Percentiles rank a stretch among this genome's conserved stretches.
Evolutionary conservation across 2,888 invertebrate genomes (phyloP).

Genomic region (Leistus spinibarbis): DNA sequence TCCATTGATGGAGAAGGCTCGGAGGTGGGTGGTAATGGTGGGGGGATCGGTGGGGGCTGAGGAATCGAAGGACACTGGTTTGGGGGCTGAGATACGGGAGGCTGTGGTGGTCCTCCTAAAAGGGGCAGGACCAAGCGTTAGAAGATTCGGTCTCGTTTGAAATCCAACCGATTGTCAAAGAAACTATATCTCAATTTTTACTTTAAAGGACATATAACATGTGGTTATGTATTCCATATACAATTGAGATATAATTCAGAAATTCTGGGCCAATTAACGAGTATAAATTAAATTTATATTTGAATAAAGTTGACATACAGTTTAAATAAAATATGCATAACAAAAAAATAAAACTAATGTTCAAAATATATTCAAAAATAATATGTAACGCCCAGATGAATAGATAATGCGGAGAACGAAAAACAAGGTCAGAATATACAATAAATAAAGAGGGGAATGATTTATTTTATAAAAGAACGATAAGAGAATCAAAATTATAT

Average conservation of each 20-base stretch:
- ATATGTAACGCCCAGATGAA: conserved; percentile 37
- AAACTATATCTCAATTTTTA: not conserved
- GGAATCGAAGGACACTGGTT: conserved; percentile 26
- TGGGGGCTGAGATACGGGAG: conserved; percentile 35
- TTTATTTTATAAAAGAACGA: conserved; percentile 11
- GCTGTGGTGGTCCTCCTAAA: conserved; percentile 28
- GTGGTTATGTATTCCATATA: not conserved
- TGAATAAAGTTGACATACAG: not conserved
- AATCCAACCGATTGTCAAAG: not conserved
- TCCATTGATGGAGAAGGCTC: conserved; percentile 23
- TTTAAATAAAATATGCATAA: not conserved
- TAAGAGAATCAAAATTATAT: conserved; percentile 4
- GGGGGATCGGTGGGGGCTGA: conserved; percentile 25
- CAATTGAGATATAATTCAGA: not conserved
- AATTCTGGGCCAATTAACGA: not conserved
- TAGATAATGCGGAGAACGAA: conserved; percentile 33
- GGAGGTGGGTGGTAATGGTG: conserved; percentile 31
- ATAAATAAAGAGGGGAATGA: conserved; percentile 22
- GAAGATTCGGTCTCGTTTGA: not conserved
- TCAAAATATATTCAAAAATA: conserved; percentile 31
- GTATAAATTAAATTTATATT: not conserved
- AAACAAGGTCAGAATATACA: conserved; percentile 34
- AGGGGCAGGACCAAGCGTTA: conserved; percentile 30
- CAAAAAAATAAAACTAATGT: conserved; percentile 30
- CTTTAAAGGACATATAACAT: not conserved